Percentiles rank a stretch among this genome's conserved stretches.
phyloP scores from a whole-genome alignment of 2,797 vertebrate species.

The Echeneis naucrates region DNA sequence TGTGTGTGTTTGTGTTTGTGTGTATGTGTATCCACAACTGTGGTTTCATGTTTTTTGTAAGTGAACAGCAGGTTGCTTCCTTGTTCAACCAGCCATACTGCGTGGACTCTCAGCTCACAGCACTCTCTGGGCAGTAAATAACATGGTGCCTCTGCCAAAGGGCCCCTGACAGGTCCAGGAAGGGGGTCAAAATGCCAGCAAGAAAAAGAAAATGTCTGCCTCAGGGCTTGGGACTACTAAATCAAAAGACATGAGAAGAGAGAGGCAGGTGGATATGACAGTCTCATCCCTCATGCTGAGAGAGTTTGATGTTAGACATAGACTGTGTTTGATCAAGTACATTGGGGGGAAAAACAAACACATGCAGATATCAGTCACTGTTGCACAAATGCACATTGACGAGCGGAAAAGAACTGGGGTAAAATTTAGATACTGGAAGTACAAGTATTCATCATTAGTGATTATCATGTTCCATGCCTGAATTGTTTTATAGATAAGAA shows the following conservation, averaged over 20 bases:
- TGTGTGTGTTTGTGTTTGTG: slow-evolving; percentile 13
- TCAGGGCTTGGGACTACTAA: slow-evolving; percentile 47
- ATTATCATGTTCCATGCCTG: not conserved
- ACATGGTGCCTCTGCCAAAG: slow-evolving; percentile 60
- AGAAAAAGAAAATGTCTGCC: slow-evolving; percentile 67
- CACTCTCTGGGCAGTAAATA: slow-evolving; percentile 77
- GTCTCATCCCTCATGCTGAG: slow-evolving; percentile 49
- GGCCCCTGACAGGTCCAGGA: slow-evolving; percentile 45
- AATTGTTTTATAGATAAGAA: not conserved
- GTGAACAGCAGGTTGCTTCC: slow-evolving; percentile 70
- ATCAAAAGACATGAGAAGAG: slow-evolving; percentile 50
- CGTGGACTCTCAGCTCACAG: slow-evolving; percentile 68
- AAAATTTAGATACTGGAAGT: not conserved
- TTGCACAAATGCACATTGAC: slow-evolving; percentile 4
- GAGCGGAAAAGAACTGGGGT: not conserved
- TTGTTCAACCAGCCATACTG: slow-evolving; percentile 67
- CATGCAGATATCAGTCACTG: slow-evolving; percentile 3
- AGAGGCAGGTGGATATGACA: slow-evolving; percentile 74
- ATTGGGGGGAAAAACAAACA: slow-evolving; percentile 46
- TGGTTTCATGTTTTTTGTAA: slow-evolving; percentile 12
- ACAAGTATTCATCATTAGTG: not conserved
- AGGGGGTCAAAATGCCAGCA: slow-evolving; percentile 65
- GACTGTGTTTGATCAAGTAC: slow-evolving; percentile 61
- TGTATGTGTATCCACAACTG: not conserved
- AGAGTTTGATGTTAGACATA: slow-evolving; percentile 49